Conservation (phyloP, 2,797 vertebrate genomes). For the Rallus crepitans region DNA sequence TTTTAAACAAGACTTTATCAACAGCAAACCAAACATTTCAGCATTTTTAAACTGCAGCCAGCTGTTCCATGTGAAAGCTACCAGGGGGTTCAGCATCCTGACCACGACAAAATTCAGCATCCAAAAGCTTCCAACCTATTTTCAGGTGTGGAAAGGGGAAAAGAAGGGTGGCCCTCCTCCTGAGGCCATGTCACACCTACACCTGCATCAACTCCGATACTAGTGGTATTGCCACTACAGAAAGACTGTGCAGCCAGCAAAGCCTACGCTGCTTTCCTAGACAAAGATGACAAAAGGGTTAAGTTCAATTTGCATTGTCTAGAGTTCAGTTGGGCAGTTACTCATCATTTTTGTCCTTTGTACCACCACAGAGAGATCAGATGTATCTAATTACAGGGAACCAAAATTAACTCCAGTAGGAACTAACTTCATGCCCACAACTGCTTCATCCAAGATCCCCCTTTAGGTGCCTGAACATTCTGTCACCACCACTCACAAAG, state of each 20-base stretch:
- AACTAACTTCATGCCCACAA: background rate
- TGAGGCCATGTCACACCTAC: background rate
- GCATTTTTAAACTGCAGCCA: background rate
- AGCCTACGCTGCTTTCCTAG: background rate
- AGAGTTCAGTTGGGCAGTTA: background rate
- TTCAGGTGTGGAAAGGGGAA: background rate
- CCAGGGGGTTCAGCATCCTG: background rate
- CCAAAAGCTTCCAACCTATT: background rate
- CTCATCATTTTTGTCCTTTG: background rate
- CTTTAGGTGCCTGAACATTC: background rate
- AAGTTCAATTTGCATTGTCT: background rate
- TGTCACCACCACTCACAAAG: background rate
- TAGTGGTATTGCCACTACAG: background rate
- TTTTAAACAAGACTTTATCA: background rate
- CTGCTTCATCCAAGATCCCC: background rate
- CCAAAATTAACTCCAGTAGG: slow-evolving; percentile 1
- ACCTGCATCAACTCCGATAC: background rate
- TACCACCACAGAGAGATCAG: background rate
- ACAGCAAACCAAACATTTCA: background rate
- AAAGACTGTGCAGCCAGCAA: background rate
- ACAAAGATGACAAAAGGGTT: background rate
- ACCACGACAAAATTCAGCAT: background rate
- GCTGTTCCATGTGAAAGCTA: background rate
- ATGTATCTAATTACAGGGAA: background rate
- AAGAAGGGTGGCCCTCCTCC: background rate